Conservation (phyloP, 2,797 vertebrate species). For the Ctenosaura bakeri region DNA sequence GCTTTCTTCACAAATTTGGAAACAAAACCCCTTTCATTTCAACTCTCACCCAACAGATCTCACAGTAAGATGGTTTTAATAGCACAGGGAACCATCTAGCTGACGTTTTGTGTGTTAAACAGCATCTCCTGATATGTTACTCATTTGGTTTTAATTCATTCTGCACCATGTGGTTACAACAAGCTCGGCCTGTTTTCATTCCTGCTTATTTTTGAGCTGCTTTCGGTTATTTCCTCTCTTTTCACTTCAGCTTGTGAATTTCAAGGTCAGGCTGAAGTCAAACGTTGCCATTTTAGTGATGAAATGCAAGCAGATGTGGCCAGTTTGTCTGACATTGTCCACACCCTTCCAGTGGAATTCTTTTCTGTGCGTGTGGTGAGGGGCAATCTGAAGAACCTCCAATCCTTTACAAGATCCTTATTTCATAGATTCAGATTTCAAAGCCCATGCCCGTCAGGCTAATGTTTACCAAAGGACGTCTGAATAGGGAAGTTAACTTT, state of each 20-base stretch:
- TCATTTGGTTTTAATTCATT: conserved; percentile 84
- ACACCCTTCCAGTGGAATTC: conserved; percentile 6
- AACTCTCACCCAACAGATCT: conserved; percentile 13
- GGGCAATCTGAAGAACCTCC: conserved; percentile 46
- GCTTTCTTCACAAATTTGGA: conserved; percentile 29
- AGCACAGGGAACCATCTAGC: conserved; percentile 47
- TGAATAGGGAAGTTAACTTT: conserved; percentile 29
- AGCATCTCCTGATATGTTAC: conserved; percentile 62
- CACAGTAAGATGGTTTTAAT: conserved; percentile 27
- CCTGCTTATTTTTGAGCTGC: conserved; percentile 76
- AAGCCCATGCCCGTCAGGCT: conserved; percentile 3
- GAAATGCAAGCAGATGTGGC: conserved; percentile 83
- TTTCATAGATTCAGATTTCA: conserved; percentile 51
- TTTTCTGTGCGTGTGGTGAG: conserved; percentile 57
- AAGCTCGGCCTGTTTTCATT: conserved; percentile 69
- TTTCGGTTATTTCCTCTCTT: conserved; percentile 61
- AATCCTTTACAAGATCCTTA: background rate
- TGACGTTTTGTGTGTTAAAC: conserved; percentile 56
- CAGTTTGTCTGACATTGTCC: conserved; percentile 61
- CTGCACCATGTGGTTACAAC: conserved; percentile 63
- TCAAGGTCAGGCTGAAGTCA: conserved; percentile 82
- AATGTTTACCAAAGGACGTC: conserved; percentile 41
- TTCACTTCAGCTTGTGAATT: conserved; percentile 72
- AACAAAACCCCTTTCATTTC: conserved; percentile 30
- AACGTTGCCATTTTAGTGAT: conserved; percentile 73